Evolutionary conservation across 1,140 invertebrate genomes (phyloP).

Genomic region (Probaryconus sp.): DNA sequence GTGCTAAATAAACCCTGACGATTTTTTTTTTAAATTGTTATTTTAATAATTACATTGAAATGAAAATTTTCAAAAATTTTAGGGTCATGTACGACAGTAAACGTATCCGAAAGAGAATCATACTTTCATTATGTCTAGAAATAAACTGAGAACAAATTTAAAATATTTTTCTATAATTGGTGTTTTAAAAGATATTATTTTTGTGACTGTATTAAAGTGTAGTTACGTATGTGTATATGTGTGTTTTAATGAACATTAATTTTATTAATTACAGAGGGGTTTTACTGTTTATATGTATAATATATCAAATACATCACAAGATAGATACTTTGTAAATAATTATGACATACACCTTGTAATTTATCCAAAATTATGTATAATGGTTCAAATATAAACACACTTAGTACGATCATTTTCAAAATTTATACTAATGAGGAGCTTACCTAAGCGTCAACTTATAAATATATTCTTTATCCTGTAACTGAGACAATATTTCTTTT

Average conservation of each 20-base stretch:
- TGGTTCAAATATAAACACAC: conserved; percentile 51
- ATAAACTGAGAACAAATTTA: too few relatives aligned
- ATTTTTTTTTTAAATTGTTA: too few relatives aligned
- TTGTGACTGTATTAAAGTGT: conserved; percentile 4
- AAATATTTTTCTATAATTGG: neutral
- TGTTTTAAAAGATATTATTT: neutral
- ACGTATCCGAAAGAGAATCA: too few relatives aligned
- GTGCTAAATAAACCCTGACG: too few relatives aligned
- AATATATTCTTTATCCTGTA: too few relatives aligned
- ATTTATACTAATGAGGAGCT: conserved; percentile 7
- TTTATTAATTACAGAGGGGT: conserved; percentile 40
- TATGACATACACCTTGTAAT: conserved; percentile 10
- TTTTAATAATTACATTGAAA: too few relatives aligned
- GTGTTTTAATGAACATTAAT: neutral
- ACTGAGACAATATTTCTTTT: too few relatives aligned
- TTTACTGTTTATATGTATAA: conserved; percentile 18
- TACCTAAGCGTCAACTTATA: conserved; percentile 28
- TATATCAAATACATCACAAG: conserved; percentile 24
- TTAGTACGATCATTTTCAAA: neutral
- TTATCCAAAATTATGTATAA: conserved; percentile 9
- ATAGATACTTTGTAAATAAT: conserved; percentile 9
- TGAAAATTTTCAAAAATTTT: too few relatives aligned
- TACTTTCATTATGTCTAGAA: too few relatives aligned
- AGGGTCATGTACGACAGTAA: too few relatives aligned
- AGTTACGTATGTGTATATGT: conserved; percentile 37